Evolutionary conservation across 2,888 invertebrate species (phyloP), one percentile per base, ranked within the genome.

Genomic region (Clepsis dumicolana): DNA sequence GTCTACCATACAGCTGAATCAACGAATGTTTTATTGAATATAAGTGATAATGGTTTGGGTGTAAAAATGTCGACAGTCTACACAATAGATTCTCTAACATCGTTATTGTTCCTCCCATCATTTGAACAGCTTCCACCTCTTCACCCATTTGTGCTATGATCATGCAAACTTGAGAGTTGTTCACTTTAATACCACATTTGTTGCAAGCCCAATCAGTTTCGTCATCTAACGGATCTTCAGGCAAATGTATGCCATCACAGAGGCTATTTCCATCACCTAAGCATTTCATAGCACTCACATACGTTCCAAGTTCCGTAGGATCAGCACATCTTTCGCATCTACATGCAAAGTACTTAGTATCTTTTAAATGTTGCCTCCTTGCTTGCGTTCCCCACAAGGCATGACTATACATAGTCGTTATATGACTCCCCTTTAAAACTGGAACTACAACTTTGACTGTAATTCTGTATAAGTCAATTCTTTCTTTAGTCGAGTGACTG

Each of bases 311-410:
- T 86, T 98, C 98, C 0, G 97, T 96, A n/a, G 97, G 96, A 86
- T 98, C 97, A 44, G 92, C 86, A 76, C 98, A 98, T 73, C 98
- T 94, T 63, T 89, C 82, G 82, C 98, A 98, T 75, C 89, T 90
- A 73, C 98, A 98, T 0, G 93, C 85, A 75, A 98, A 98, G 81
- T 97, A 97, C 87, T 98, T 98, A 0, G 97, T 96, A 70, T 96
- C 95, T 74, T 94, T 93, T 24, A 98, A 90, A 89, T 98, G 97
- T 74, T 97, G 96, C 70, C 96, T 94, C 73, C 98, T 94, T 41
- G 96, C 95, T 82, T 96, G 96, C 0, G 98, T 98, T 1, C 97
- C 96, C 98, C 98, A 98, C 70, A 98, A 87, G 10, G 97, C 97
- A 80, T 98, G 97, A 4, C 97, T 97, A 77, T 98, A 98, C 95